Evolutionary conservation across 2,888 invertebrate genomes (phyloP), one percentile per base, ranked within the genome.

Genomic region (Protodeltote pygarga): DNA sequence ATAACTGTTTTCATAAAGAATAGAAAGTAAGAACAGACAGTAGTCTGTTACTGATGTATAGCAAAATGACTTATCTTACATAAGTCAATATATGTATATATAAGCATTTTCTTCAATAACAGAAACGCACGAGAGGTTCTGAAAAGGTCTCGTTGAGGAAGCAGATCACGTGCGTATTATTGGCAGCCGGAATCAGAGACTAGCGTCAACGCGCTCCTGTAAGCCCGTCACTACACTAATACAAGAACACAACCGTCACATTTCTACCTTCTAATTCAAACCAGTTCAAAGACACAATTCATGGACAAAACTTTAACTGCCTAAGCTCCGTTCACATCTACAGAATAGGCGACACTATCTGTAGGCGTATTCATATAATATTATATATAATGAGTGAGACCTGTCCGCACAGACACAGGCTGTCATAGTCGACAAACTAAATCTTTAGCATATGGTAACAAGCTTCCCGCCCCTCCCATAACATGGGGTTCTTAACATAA

Each of bases 121-220:
- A 68, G 62, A 66, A 66, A 63, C 60, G 50, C 64, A 63, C 58
- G 69, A 71, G 75, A 65, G 70, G 70, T 54, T 73, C 73, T 67
- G 63, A 66, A 73, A 71, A 69, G 70, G 69, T 44, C 52, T 60
- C 52, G 68, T 75, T 77, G 65, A 25, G 32, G 57, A 88, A 73
- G 77, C 84, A 52, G 73, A 71, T 81, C 88, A 87, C 88, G 89
- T 88, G 78, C 87, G 82, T 81, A 84, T 87, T 87, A 89, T 88
- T 87, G 89, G 85, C 87, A 84, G 78, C 74, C 74, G 80, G 84
- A 85, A 83, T 83, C 83, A 85, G 81, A 78, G 76, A 76, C 77
- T 72, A 74, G 67, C 81, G 80, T 83, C 84, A 79, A 82, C 80
- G 75, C 73, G 73, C 70, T 45, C 42, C 42, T 48, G 16, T 69